A percentile compares a stretch with the other conserved stretches of the same genome.
Evolutionary conservation across 64 coral and sea anemone species (phyloP).

Genomic region (Cladopsammia gracilis): DNA sequence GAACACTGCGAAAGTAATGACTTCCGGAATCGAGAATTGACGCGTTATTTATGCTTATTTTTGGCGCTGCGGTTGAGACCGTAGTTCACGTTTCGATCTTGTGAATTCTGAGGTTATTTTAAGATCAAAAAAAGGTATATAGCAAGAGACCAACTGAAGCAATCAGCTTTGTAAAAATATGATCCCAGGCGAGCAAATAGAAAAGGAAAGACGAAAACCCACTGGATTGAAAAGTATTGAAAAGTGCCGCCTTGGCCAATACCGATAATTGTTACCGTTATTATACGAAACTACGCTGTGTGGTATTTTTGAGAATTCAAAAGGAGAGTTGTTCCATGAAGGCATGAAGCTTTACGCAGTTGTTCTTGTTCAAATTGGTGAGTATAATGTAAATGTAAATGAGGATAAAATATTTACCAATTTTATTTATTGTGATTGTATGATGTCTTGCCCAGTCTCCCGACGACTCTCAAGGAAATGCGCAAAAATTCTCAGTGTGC

Average conservation of each 20-base stretch:
- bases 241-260: neutral
- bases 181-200: neutral
- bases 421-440: neutral
- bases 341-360: constrained; percentile 1
- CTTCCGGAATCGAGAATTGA: neutral
- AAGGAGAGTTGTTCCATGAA: neutral
- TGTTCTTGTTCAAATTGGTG: neutral
- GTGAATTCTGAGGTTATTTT: neutral
- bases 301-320: neutral
- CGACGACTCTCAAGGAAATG: constrained; percentile 15
- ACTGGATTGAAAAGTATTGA: neutral
- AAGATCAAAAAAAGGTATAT: neutral
- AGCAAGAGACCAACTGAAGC: neutral
- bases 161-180: neutral
- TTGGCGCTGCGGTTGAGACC: neutral
- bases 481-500: neutral
- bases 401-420: neutral
- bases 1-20: neutral
- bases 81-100: constrained; percentile 2
- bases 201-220: neutral
- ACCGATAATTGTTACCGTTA: neutral
- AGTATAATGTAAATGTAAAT: neutral
- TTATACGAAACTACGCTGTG: neutral
- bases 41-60: neutral
- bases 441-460: constrained; percentile 10